Base-by-base conservation (phyloP, 2,888 invertebrate species). In the Sminthurides aquaticus region DNA sequence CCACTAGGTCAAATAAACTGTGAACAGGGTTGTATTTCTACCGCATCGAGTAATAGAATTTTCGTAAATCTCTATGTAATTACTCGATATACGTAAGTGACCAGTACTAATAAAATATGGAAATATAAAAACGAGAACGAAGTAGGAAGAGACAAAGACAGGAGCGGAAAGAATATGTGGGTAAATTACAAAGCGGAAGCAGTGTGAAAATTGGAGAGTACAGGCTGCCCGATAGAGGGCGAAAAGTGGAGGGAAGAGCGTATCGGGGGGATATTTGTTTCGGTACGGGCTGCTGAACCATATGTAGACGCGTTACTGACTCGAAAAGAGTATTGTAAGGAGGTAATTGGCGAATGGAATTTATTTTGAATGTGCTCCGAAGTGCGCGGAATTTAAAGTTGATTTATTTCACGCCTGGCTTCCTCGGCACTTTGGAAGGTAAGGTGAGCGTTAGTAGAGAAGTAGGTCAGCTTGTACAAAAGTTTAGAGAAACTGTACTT, bases 301-400 rank as follows among this genome's bases (percentile, higher is more conserved):
- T 34, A 5, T 34, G 43, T 34, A 15, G 15, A 34, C 43, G 43
- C 8, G 43, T 11, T 15, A 34, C 43, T 34, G 43, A 34, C n/a
- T n/a, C 8, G 43, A 34, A 11, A 34, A 34, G 43, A 34, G 43
- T 15, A 11, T 34, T 34, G 43, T 15, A 34, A 43, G 18, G 22
- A 52, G 52, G 52, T 52, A 52, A 52, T 52, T 52, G 52, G 52
- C 52, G 52, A 52, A 52, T 18, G 52, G 20, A 52, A 52, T 52
- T 52, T 52, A 52, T 52, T 52, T 43, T 52, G 52, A 15, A 20
- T 20, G 52, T 52, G 52, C 22, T 52, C 52, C 5, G 11, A 22
- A n/a, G n/a, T n/a, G 22, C 3, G 52, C 20, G 52, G 52, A 52
- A 52, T 52, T 52, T 52, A 52, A 52, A 52, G 20, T 52, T 52